A percentile compares a stretch with the other conserved stretches of the same genome.
These are phyloP conservation scores for Hybognathus amarus DNA, from an alignment of 2,797 vertebrate species.

Conservation along the genomic window DNA sequence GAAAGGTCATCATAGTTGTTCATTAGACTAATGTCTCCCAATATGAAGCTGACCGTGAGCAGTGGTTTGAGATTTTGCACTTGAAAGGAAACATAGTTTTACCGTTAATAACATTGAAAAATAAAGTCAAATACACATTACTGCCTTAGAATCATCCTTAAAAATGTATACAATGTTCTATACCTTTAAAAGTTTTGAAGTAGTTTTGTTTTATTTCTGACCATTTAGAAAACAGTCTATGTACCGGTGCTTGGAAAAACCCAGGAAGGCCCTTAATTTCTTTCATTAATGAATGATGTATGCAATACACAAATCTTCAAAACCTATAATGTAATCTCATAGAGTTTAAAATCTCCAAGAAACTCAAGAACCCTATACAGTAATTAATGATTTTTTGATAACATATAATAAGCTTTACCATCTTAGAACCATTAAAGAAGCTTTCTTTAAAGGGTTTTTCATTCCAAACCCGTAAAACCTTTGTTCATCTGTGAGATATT, in stretches of 20 bases:
- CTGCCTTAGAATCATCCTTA: background rate
- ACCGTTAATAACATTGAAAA: background rate
- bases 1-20: constrained; percentile 98
- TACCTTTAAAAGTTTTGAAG: background rate
- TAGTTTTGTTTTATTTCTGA: background rate
- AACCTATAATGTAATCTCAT: background rate
- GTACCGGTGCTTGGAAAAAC: background rate
- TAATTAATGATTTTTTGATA: background rate
- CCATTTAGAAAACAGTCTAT: background rate
- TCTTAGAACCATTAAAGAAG: background rate
- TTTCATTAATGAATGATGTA: too few relatives aligned
- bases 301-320: background rate
- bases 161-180: background rate
- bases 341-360: background rate
- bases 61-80: constrained; percentile 94
- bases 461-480: too few relatives aligned
- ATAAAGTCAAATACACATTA: background rate
- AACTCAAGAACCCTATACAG: background rate
- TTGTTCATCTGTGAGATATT: too few relatives aligned
- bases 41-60: constrained; percentile 98
- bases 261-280: background rate
- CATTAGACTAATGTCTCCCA: constrained; percentile 98
- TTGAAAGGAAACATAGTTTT: constrained; percentile 66
- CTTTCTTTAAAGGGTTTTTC: background rate
- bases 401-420: background rate